Evolutionary conservation across 2,888 invertebrate species (phyloP).

Genomic region (Hedya salicella): DNA sequence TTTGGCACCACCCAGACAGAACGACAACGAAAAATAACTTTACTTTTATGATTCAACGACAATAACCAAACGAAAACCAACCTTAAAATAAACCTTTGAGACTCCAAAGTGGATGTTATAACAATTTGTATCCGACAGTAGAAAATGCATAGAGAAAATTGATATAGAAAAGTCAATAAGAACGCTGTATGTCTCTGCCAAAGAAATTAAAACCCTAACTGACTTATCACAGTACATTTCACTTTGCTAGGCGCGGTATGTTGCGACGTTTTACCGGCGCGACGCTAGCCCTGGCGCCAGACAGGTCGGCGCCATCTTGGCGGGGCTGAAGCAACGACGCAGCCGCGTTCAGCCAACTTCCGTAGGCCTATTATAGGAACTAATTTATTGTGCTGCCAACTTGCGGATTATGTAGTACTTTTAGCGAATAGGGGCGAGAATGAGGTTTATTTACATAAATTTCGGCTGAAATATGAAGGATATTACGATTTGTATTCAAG

Average conservation of each 20-base stretch:
- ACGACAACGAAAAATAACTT: constrained; percentile 61
- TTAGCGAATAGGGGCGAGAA: constrained; percentile 33
- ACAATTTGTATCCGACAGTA: constrained; percentile 38
- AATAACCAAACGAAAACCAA: constrained; percentile 42
- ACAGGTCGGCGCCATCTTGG: constrained; percentile 72
- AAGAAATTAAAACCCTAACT: constrained; percentile 46
- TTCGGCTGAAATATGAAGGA: constrained; percentile 18
- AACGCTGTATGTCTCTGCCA: constrained; percentile 47
- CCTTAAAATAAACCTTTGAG: constrained; percentile 37
- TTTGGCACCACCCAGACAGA: constrained; percentile 67
- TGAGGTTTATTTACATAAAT: constrained; percentile 39
- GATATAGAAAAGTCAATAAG: constrained; percentile 63
- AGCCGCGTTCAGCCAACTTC: constrained; percentile 68
- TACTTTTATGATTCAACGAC: constrained; percentile 31
- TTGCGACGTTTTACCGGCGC: constrained; percentile 33
- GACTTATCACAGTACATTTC: constrained; percentile 15
- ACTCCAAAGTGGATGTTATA: constrained; percentile 43
- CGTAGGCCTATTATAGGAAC: constrained; percentile 68
- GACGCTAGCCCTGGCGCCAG: constrained; percentile 40
- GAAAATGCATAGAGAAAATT: constrained; percentile 51
- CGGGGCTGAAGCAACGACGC: constrained; percentile 64
- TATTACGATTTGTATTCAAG: constrained; percentile 3
- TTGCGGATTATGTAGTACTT: constrained; percentile 45
- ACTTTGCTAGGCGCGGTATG: background rate
- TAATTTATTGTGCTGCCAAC: constrained; percentile 72